Base-by-base conservation (phyloP, 1,140 invertebrate genomes). In the Papilio polyxenes region DNA sequence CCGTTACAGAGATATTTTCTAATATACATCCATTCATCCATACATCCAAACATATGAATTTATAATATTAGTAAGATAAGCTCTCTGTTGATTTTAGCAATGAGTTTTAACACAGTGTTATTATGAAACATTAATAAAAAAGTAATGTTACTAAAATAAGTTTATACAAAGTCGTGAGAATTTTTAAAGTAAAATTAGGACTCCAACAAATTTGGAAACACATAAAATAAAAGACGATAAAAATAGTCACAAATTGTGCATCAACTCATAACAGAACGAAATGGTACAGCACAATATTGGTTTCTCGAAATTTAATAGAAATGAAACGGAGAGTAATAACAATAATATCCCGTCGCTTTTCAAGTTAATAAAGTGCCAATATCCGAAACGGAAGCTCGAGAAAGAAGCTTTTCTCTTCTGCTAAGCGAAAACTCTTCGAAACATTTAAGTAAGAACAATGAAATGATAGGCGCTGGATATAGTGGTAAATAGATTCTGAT, bases 311-410 rank as follows among this genome's bases (percentile, higher is more conserved):
- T 49, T 51, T 77, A 31, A 77, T 77, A 51, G 23, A 77, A 77
- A 15, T 20, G 75, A 77, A 77, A 77, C 13, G 44, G 31, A 15
- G 8, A 23, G 48, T n/a, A 23, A 77, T 77, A 77, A 77, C 75
- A 77, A 77, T 56, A 77, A 77, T 77, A 77, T 51, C 44, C 48
- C 75, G 48, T 23, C 48, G 75, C 49, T 77, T 77, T 77, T 10
- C 20, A 77, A 77, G 10, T 77, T 77, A 77, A 77, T 77, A 77
- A 77, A 77, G 44, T 77, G 75, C 44, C 75, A 77, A 77, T 77
- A 77, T 77, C 75, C 75, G 75, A 77, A 31, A 48, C 75, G 75
- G 49, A 77, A 77, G 49, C 48, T 77, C 75, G 49, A 3, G 44
- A 75, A 75, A 44, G 75, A 31, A 13, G 74, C 74, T 75, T 49